Conservation (phyloP, 2,888 invertebrate species). For the Drosophila macrospina region DNA sequence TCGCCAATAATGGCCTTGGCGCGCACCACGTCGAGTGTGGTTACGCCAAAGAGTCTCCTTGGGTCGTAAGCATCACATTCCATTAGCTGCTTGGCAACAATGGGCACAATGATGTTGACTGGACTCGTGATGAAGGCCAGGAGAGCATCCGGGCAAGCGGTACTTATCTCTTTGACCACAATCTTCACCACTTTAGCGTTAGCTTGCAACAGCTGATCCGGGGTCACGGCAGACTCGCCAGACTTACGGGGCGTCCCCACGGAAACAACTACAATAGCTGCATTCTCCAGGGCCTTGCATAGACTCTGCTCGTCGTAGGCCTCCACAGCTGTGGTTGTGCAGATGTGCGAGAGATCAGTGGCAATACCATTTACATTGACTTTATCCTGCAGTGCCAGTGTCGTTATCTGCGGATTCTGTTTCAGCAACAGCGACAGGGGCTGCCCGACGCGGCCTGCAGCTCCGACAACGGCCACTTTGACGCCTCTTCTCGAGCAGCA, state of each 20-base stretch:
- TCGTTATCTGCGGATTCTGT: constrained; percentile 92
- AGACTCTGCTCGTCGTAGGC: constrained; percentile 91
- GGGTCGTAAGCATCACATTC: constrained; percentile 92
- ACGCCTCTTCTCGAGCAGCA: constrained; percentile 83
- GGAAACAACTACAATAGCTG: constrained; percentile 95
- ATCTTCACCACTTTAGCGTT: constrained; percentile 97
- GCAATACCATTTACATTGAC: constrained; percentile 96
- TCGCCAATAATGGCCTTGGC: constrained; percentile 96
- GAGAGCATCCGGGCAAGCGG: constrained; percentile 94
- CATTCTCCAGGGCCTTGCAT: constrained; percentile 90
- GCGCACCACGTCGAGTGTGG: constrained; percentile 97
- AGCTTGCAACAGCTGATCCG: constrained; percentile 97
- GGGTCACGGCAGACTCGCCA: constrained; percentile 98
- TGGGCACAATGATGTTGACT: constrained; percentile 98
- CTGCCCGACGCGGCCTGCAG: constrained; percentile 98
- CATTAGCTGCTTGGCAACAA: constrained; percentile 96
- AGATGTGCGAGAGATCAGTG: constrained; percentile 97
- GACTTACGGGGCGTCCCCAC: constrained; percentile 98
- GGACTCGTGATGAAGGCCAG: constrained; percentile 98
- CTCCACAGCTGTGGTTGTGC: constrained; percentile 91
- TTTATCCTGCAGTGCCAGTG: constrained; percentile 95
- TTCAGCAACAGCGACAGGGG: constrained; percentile 96
- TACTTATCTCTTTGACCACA: constrained; percentile 90
- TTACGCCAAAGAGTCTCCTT: constrained; percentile 95
- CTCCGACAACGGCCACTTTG: constrained; percentile 97